Base-by-base conservation (phyloP, 1,140 invertebrate species). In the Trichonephila inaurata region DNA sequence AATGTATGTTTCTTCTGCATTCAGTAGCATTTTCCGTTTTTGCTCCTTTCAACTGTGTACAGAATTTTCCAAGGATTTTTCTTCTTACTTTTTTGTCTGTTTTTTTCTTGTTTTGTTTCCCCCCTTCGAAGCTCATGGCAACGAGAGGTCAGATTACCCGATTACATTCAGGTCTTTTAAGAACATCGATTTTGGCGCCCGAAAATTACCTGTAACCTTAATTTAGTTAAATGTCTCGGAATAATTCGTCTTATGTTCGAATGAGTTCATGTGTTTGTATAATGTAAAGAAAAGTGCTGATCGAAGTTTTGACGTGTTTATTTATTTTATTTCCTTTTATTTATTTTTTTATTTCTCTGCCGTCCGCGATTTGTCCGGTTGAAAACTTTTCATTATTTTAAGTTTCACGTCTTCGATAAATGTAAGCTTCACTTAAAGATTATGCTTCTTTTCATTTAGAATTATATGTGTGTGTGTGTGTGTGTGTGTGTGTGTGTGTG, bases 201-300 rank as follows among this genome's bases (percentile, higher is more conserved):
- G 82, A 83, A 83, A 83, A 83, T 83, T 83, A 83, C 82, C 82
- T 60, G 82, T n/a, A 83, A 60, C 40, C 51, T n/a, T 83, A 83
- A 83, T 83, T 83, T 83, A 58, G 82, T 83, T 83, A 51, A 83
- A 83, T 83, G 82, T 83, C 51, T 83, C 16, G 82, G 82, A 83
- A 83, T 83, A 60, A 83, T 83, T 51, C 82, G 44, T 21, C 40
- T 83, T 77, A 77, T 77, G 72, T 40, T 77, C 72, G 28, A 28
- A 19, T 33, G 24, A 18, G 72, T 33, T 77, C 72, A 40, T 77
- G 72, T 18, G 72, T 77, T 77, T 28, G 51, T 40, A 33, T 77
- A 77, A 77, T 77, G 72, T 33, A 33, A 3, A 33, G 2, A 33
- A 77, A 33, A 14, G 14, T 33, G 72, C 72, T 77, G 7, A 40